phyloP scores from a whole-genome alignment of 1,140 invertebrate species.

The Pseudomyrmex flavicornis region DNA sequence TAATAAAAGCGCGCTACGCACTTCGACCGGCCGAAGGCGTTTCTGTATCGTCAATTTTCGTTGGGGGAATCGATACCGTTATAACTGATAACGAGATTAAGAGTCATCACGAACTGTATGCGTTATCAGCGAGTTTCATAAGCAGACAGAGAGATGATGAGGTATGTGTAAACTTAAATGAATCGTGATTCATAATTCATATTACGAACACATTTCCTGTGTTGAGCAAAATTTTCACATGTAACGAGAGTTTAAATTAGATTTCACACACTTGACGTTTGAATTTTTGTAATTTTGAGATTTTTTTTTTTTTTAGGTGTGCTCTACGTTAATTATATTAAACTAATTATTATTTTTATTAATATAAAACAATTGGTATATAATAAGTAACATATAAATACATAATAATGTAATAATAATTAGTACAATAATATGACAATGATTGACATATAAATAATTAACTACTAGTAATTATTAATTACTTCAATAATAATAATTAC shows the following conservation, averaged over 20 bases:
- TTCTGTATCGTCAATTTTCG: conserved; percentile 8
- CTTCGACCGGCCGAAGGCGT: background rate
- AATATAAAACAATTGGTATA: no score
- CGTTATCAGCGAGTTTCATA: conserved; percentile 40
- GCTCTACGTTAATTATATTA: no score
- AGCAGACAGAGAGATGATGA: background rate
- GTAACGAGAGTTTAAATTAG: background rate
- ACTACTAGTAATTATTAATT: background rate
- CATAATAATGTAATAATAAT: no score
- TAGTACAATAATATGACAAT: background rate
- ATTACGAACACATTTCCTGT: no score
- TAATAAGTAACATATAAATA: no score
- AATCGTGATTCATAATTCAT: conserved; percentile 28
- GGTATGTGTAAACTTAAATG: background rate
- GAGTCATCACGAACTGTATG: background rate
- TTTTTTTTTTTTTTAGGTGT: background rate
- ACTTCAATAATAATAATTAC: no score
- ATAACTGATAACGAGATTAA: conserved; percentile 48
- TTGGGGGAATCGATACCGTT: conserved; percentile 32
- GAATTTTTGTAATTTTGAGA: background rate
- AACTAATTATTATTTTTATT: no score
- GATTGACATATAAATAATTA: background rate
- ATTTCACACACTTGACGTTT: background rate
- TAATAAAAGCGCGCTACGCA: background rate
- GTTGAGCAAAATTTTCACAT: background rate